Evolutionary conservation across 1,140 invertebrate species (phyloP).

Genomic region (Drosophila asahinai): DNA sequence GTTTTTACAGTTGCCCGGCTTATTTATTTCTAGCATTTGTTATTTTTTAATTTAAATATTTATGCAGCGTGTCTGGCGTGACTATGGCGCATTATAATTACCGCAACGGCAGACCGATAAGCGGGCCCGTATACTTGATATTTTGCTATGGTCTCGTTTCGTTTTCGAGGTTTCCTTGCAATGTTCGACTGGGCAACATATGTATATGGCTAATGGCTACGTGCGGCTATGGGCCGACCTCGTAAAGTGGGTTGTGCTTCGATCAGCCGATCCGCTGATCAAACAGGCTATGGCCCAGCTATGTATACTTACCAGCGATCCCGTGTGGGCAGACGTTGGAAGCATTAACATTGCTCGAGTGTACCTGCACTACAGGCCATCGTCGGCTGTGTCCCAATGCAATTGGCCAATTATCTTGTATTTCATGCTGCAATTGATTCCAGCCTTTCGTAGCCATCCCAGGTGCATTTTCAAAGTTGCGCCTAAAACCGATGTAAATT

Average conservation of each 20-base stretch:
- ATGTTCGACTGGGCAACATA: conserved; percentile 13
- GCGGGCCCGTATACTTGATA: conserved; percentile 53
- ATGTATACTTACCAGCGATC: neutral
- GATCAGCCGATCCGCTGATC: conserved; percentile 7
- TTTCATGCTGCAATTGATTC: conserved; percentile 40
- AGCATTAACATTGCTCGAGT: conserved; percentile 4
- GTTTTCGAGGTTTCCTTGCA: conserved; percentile 46
- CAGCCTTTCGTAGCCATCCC: conserved; percentile 32
- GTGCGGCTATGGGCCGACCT: conserved; percentile 69
- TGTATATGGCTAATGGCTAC: conserved; percentile 50
- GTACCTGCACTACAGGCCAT: conserved; percentile 3
- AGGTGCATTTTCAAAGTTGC: conserved; percentile 17
- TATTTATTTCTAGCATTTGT: conserved; percentile 72
- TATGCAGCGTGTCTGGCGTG: conserved; percentile 81
- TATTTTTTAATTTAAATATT: conserved; percentile 83
- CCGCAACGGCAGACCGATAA: conserved; percentile 31
- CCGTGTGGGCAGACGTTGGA: conserved; percentile 37
- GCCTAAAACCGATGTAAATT: conserved; percentile 33
- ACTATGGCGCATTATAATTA: conserved; percentile 78
- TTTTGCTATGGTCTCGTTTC: conserved; percentile 64
- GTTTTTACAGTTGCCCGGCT: conserved; percentile 75
- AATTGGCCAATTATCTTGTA: conserved; percentile 49
- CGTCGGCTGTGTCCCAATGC: conserved; percentile 33
- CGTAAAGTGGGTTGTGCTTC: conserved; percentile 44
- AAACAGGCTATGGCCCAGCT: conserved; percentile 1